Evolutionary conservation across 2,888 invertebrate genomes (phyloP), one percentile per base, ranked within the genome.

Genomic region (Rhamnusium bicolor): DNA sequence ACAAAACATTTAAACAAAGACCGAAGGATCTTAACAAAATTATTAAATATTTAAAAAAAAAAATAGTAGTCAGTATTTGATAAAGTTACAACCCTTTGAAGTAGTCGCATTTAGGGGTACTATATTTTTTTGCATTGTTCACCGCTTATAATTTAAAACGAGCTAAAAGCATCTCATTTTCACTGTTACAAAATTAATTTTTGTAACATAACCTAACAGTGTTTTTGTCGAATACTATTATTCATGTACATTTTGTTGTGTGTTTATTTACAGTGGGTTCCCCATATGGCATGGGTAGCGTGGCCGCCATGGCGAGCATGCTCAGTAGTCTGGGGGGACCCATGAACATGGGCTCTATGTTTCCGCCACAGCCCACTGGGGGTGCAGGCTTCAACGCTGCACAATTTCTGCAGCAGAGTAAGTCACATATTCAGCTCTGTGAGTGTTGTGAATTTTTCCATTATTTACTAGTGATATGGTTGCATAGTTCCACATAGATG

Each of bases 371-470:
- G 84, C 80, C 74, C 80, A 76, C 67, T 6, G 80, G 77, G 47
- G 80, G 79, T 5, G 84, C 85, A 84, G 91, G 91, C 65, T 92
- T 91, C 89, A 93, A 91, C 91, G 93, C 94, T 85, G 94, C 94
- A 87, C 93, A 95, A 86, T 92, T 95, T 87, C 91, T 95, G 89
- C 94, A 95, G 89, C 95, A 95, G 91, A 94, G 95, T 95, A 93
- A 94, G 94, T 93, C 83, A 56, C 54, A 71, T 71, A 56, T 69
- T 62, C 75, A 61, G 71, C 75, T 74, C 77, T 72, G 77, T 80
- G 80, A 81, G 80, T 80, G 75, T 77, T 74, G 77, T 72, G 69
- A 63, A 16, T 54, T 72, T 29, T 68, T 54, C 51, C 68, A 54
- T 66, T 62, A 49, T 69, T 58, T 27, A 51, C 40, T 19, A 24